Evolutionary conservation across 2,797 vertebrate genomes (phyloP).

Genomic region (Muscicapa striata): DNA sequence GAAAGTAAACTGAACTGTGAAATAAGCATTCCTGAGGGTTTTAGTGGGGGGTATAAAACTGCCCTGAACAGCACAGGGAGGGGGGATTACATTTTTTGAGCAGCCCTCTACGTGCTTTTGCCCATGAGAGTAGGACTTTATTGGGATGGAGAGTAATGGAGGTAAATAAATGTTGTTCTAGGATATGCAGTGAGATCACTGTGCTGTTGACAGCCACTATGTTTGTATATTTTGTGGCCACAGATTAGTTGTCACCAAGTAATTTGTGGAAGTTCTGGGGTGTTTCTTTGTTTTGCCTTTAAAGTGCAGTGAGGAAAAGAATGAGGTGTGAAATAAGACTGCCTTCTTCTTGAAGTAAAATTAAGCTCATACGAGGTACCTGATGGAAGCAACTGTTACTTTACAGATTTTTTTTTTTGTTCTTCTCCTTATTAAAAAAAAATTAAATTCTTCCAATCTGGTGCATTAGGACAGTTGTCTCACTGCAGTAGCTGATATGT

Average conservation of each 20-base stretch:
- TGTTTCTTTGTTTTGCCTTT: background rate
- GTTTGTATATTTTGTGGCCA: background rate
- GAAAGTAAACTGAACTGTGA: background rate
- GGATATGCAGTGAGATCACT: fast-evolving
- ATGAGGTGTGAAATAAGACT: background rate
- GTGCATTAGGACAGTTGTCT: background rate
- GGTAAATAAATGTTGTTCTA: background rate
- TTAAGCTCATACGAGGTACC: background rate
- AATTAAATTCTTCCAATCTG: background rate
- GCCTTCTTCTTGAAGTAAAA: background rate
- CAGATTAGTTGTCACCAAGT: background rate
- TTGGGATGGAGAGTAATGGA: background rate
- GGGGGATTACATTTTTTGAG: background rate
- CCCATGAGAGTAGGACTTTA: background rate
- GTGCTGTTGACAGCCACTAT: background rate
- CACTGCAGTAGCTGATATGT: background rate
- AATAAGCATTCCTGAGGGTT: background rate
- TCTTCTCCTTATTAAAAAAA: background rate
- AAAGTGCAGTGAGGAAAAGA: background rate
- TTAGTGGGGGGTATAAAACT: background rate
- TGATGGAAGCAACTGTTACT: background rate
- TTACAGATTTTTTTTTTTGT: background rate
- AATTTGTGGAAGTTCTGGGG: background rate
- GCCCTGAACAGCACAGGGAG: background rate
- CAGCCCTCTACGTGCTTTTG: background rate